A percentile compares a stretch with the other conserved stretches of the same genome.
phyloP scores from a whole-genome alignment of 1,140 invertebrate genomes.

The Ptiloglossa arizonensis region DNA sequence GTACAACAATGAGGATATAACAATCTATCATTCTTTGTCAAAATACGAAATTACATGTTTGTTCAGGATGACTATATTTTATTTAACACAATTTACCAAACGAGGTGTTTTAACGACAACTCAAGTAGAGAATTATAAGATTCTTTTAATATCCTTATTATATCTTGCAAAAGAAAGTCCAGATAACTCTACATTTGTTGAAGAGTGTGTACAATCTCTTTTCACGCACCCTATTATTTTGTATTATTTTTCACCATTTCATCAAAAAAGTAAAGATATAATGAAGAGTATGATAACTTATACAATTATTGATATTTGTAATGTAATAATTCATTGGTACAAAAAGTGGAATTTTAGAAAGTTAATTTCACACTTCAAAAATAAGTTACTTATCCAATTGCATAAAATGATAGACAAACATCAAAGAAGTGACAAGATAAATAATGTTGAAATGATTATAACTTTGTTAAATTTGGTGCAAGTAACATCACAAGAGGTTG shows the following conservation, averaged over 20 bases:
- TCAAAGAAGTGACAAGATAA: slow-evolving; percentile 17
- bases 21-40: slow-evolving; percentile 52
- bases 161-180: slow-evolving; percentile 54
- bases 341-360: slow-evolving; percentile 42
- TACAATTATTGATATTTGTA: slow-evolving; percentile 77
- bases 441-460: slow-evolving; percentile 12
- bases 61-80: slow-evolving; percentile 71
- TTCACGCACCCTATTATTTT: slow-evolving; percentile 83
- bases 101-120: slow-evolving; percentile 47
- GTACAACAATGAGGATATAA: slow-evolving; percentile 45
- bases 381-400: slow-evolving; percentile 70
- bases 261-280: slow-evolving; percentile 70
- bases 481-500: slow-evolving; percentile 51
- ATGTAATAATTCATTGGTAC: slow-evolving; percentile 50
- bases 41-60: slow-evolving; percentile 60
- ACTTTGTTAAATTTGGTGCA: slow-evolving; percentile 66
- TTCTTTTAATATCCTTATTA: slow-evolving; percentile 67
- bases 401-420: slow-evolving; percentile 61
- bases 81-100: slow-evolving; percentile 70
- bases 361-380: slow-evolving; percentile 67
- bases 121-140: slow-evolving; percentile 63
- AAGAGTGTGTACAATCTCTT: slow-evolving; percentile 70
- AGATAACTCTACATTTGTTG: slow-evolving; percentile 22
- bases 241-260: slow-evolving; percentile 82
- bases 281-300: slow-evolving; percentile 77